Evolutionary conservation across 2,797 vertebrate species (phyloP), one percentile per base, ranked within the genome.

Genomic region (Myotis vivesi): DNA sequence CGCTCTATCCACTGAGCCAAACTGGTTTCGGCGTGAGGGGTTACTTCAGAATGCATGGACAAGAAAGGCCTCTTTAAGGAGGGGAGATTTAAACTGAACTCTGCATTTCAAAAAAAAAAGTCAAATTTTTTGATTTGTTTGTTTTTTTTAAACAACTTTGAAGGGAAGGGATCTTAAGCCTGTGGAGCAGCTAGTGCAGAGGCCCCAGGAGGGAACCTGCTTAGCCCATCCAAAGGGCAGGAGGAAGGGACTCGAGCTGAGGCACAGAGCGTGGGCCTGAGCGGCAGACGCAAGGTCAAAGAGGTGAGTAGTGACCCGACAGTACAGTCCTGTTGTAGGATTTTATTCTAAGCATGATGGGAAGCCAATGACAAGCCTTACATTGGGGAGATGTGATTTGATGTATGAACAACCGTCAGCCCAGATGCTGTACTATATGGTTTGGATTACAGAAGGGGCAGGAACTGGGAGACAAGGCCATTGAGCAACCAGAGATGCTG

Each of bases 51-150:
- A 25, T 36, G 9, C 28, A 22, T 12, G 30, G 13, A 38, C 3
- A 73, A 44, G 33, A 28, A 69, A 72, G 38, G 41, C 30, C 30
- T 83, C 72, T 79, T 59, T 72, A 20, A 81, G 22, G 44, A 90
- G 28, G 75, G 51, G 49, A 62, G 41, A 89, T 87, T 75, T 72
- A 76, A 90, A 86, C 13, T 75, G 46, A 94, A 87, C 30, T 69
- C 49, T 81, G 41, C 12, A 25, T 95, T 94, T 91, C 44, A 83
- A 93, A 83, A 38, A 38, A 87, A 94, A 44, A 83, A 33, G 22
- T 10, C 3, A 41, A 11, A 5, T 68, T 28, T 53, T 41, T 9
- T 41, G 4, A 84, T 55, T 8, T 41, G 15, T 82, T 51, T n/a
- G n/a, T n/a, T 68, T 25, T 79, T 23, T 25, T 22, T 33, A 28